phyloP scores from a whole-genome alignment of 2,797 vertebrate species.

The Eutrigla gurnardus region DNA sequence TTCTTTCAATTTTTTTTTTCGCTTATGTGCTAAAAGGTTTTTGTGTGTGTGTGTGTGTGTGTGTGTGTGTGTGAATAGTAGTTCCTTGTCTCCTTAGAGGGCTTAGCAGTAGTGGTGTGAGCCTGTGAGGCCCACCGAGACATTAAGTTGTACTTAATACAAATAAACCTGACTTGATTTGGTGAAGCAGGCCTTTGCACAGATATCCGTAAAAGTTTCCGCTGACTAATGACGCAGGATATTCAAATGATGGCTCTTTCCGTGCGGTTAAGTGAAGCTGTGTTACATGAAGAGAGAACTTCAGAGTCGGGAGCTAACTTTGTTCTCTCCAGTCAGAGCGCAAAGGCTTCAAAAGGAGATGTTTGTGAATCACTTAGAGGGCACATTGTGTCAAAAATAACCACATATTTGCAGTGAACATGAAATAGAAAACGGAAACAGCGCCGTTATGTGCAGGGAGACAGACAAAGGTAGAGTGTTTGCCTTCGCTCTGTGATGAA shows the following conservation, averaged over 20 bases:
- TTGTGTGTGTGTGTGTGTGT: background rate
- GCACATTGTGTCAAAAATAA: conserved; percentile 37
- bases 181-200: background rate
- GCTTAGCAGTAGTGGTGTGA: conserved; percentile 11
- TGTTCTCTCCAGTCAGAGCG: conserved; percentile 33
- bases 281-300: conserved; percentile 25
- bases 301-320: conserved; percentile 35
- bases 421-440: conserved; percentile 54
- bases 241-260: conserved; percentile 13
- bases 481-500: conserved; percentile 69
- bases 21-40: conserved; percentile 30
- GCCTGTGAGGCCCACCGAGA: conserved; percentile 29
- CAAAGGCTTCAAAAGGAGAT: conserved; percentile 25
- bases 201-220: conserved; percentile 2
- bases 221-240: conserved; percentile 14
- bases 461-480: conserved; percentile 68
- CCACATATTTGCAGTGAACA: conserved; percentile 38
- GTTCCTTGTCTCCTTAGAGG: conserved; percentile 39
- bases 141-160: conserved; percentile 2
- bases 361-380: conserved; percentile 41
- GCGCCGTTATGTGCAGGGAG: conserved; percentile 38
- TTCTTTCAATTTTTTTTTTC: conserved; percentile 24
- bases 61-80: conserved; percentile 9
- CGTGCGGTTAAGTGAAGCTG: background rate
- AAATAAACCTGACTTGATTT: conserved; percentile 19